Evolutionary conservation across 2,797 vertebrate genomes (phyloP), one percentile per base, ranked within the genome.

Genomic region (Eulemur albifrons): DNA sequence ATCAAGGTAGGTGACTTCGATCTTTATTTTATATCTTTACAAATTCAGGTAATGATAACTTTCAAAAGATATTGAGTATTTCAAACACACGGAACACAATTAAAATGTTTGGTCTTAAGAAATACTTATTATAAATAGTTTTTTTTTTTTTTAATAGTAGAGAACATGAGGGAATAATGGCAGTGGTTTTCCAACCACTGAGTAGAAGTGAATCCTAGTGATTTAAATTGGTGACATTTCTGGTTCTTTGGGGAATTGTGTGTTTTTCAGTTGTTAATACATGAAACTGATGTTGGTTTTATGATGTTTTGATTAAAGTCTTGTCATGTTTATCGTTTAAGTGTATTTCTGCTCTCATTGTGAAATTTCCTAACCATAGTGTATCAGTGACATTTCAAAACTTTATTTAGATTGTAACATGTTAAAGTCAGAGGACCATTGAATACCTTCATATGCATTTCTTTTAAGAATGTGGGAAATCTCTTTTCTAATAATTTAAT

Each of bases 401-500:
- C 2, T 69, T 30, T 40, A 8, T 65, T 52, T 40, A 90, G 23
- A 27, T 79, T 13, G 30, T 94, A 76, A 17, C n/a, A 61, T 79
- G 69, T 87, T 84, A 40, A 88, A 89, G 7, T n/a, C 70, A 92
- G 59, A 72, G 38, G n/a, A 83, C 83, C 7, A 25, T 73, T 83
- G 0, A 72, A 0, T 43, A 70, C 43, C 43, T 32, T 75, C 21
- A 59, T 92, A 57, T 92, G 35, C 63, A 92, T 98, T 98, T 98
- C 89, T 96, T 97, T 92, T 80, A 54, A 97, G 73, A 77, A 75
- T 93, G 92, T 94, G 35, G 95, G 88, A 54, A 40, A 92, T 98
- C 93, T 92, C 69, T 93, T 91, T 91, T 97, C 97, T 96, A 97
- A 95, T 96, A 7, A 43, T 97, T 98, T 97, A 10, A 48, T 97